Evolutionary conservation across 2,113 vertebrate genomes (phyloP).

Genomic region (Lophochroa leadbeateri): DNA sequence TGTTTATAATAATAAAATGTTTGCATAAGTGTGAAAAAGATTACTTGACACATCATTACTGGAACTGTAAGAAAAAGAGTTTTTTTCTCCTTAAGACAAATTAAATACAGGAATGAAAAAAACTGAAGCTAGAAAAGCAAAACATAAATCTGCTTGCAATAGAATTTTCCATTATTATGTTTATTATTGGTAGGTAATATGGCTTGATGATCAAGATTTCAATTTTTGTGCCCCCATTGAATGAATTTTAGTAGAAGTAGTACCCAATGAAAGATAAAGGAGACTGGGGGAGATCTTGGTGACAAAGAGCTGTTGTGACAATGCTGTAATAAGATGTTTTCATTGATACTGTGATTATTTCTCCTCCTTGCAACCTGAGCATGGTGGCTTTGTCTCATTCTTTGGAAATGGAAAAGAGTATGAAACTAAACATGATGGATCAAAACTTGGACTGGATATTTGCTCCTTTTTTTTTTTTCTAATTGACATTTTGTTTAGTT

Average conservation of each 20-base stretch:
- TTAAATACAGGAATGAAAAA: neutral
- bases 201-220: neutral
- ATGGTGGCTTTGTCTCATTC: neutral
- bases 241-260: neutral
- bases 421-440: neutral
- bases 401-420: neutral
- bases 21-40: neutral
- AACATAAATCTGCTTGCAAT: neutral
- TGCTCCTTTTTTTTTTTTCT: neutral
- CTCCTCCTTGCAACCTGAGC: neutral
- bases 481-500: neutral
- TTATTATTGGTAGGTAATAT: neutral
- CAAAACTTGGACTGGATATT: neutral
- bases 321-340: neutral
- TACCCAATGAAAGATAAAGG: neutral
- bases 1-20: neutral
- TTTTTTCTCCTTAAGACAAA: neutral
- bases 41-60: neutral
- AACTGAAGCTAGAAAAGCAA: neutral
- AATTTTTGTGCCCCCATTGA: neutral
- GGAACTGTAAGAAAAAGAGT: neutral
- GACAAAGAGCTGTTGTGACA: neutral
- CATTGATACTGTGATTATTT: neutral
- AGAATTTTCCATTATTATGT: neutral
- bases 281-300: neutral